Evolutionary conservation across 2,113 vertebrate genomes (phyloP), one percentile per base, ranked within the genome.

Genomic region (Tautogolabrus adspersus): DNA sequence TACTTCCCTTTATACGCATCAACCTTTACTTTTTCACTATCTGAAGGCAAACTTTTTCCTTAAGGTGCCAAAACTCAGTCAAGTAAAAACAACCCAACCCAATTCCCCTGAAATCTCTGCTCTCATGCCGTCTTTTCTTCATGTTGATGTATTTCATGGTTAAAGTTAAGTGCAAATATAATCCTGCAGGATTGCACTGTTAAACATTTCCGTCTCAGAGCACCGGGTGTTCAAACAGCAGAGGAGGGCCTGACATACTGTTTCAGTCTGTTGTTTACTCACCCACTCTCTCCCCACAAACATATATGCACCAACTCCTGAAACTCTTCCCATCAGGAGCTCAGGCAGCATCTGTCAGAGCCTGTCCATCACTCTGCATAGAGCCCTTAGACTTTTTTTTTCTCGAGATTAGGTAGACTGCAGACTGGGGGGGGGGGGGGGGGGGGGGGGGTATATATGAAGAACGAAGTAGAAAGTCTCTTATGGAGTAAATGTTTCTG

Each of bases 201-300:
- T 46, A 73, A 66, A 70, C 63, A 61, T 69, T 77, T 81, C 72
- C 81, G 72, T 83, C 55, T 1, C 61, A 37, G 47, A 69, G 71
- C 26, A 26, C 60, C 10, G n/a, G 72, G 47, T 76, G 68, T 74
- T 79, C 66, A 72, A 76, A 71, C 56, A 69, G 73, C 54, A 75
- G 70, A 82, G 64, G 23, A 81, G 38, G 34, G 22, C 70, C 38
- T 63, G 61, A 65, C 82, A 85, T 81, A 85, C 59, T 79, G 82
- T 85, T 85, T 76, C 66, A 62, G 47, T 81, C 73, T 72, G 67
- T 68, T 87, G 81, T 88, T 89, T 87, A 84, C 75, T 72, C 37
- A 15, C 52, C 13, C 30, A 34, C 37, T 68, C 18, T 62, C 51
- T 52, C 52, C 42, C 19, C 49, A 26, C 58, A 69, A 40, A 71